Conservation (phyloP, 2,888 invertebrate genomes). For the Cetonia aurata region DNA sequence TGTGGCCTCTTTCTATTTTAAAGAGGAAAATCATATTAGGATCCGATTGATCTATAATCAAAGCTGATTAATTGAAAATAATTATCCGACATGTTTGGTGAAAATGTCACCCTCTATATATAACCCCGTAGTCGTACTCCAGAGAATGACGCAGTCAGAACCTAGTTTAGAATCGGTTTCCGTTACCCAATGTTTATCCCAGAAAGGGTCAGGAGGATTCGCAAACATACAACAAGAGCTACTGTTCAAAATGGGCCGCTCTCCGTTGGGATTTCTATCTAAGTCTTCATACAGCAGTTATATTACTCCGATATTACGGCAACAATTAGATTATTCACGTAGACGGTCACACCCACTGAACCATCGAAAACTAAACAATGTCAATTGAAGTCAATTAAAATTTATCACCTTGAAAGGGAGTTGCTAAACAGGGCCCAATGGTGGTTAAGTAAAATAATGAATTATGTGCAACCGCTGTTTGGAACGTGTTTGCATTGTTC, state of each 20-base stretch:
- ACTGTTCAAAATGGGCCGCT: slow-evolving; percentile 46
- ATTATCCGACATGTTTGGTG: background rate
- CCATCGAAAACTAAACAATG: slow-evolving; percentile 21
- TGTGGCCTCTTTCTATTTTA: too few species aligned
- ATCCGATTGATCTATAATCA: too few species aligned
- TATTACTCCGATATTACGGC: slow-evolving; percentile 4
- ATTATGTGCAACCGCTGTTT: background rate
- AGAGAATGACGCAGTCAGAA: slow-evolving; percentile 1
- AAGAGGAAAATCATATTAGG: too few species aligned
- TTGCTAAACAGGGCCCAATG: background rate
- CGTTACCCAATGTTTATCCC: slow-evolving; percentile 55
- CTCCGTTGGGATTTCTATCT: slow-evolving; percentile 33
- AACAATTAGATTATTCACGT: slow-evolving; percentile 16
- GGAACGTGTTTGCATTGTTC: background rate
- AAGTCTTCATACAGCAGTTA: slow-evolving; percentile 12
- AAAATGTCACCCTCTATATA: background rate
- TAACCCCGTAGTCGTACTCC: background rate
- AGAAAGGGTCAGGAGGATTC: slow-evolving; percentile 52
- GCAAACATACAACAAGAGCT: slow-evolving; percentile 49
- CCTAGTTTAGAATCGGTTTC: slow-evolving; percentile 44
- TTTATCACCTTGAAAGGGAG: slow-evolving; percentile 26
- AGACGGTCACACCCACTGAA: slow-evolving; percentile 15
- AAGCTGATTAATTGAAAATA: too few species aligned
- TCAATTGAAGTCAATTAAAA: slow-evolving; percentile 34
- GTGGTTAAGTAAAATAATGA: slow-evolving; percentile 19